phyloP scores from a whole-genome alignment of 2,113 vertebrate genomes.

The Sterna hirundo region DNA sequence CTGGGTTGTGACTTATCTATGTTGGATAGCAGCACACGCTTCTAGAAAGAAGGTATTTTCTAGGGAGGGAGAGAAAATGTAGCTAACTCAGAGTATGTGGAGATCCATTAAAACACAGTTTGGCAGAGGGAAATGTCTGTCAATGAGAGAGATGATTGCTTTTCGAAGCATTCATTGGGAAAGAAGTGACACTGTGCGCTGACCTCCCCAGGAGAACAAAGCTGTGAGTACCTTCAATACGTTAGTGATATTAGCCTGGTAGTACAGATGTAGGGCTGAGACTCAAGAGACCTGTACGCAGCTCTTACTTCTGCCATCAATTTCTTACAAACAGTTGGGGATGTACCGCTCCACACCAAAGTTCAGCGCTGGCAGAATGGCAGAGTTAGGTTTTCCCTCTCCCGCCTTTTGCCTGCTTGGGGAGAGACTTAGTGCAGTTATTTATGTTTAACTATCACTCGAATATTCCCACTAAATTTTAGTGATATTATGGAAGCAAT shows the following conservation, averaged over 20 bases:
- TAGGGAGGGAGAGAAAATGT: neutral
- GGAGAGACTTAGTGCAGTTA: rapidly evolving
- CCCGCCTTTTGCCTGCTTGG: neutral
- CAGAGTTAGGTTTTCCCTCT: neutral
- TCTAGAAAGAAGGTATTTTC: neutral
- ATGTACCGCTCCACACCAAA: neutral
- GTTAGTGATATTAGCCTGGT: neutral
- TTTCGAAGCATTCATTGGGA: constrained; percentile 7
- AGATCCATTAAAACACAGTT: neutral
- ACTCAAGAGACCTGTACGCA: neutral
- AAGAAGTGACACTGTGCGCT: neutral
- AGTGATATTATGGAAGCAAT: neutral
- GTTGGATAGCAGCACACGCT: neutral
- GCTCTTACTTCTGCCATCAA: neutral
- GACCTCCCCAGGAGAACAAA: neutral
- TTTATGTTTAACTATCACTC: neutral
- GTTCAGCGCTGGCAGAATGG: neutral
- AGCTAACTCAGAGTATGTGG: neutral
- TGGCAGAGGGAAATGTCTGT: neutral
- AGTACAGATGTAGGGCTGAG: neutral
- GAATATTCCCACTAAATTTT: neutral
- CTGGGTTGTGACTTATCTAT: neutral
- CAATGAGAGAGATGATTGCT: neutral
- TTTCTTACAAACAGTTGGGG: neutral
- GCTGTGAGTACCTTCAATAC: neutral